Evolutionary conservation across 2,797 vertebrate species (phyloP).

Genomic region (Danionella dracula): DNA sequence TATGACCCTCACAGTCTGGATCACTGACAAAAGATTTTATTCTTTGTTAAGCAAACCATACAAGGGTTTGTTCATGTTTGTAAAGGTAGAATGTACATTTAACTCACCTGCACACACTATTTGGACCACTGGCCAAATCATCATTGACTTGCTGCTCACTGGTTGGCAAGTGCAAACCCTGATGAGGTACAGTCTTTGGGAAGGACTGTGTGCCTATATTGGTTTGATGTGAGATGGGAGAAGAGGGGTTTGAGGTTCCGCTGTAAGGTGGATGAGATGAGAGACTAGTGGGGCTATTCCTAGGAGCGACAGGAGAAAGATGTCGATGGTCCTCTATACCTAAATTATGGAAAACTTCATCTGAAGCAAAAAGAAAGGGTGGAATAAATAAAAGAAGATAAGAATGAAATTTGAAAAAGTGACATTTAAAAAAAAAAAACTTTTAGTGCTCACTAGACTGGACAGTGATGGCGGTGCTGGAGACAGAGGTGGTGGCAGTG

Average conservation of each 20-base stretch:
- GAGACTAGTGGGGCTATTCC: conserved; percentile 81
- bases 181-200: conserved; percentile 80
- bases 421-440: conserved; percentile 55
- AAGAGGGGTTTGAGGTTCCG: conserved; percentile 72
- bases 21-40: conserved; percentile 75
- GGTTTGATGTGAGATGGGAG: conserved; percentile 78
- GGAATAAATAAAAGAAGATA: background rate
- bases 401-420: background rate
- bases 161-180: conserved; percentile 78
- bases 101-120: conserved; percentile 92
- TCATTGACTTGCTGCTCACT: conserved; percentile 77
- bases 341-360: conserved; percentile 91
- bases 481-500: conserved; percentile 89
- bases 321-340: conserved; percentile 90
- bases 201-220: conserved; percentile 80
- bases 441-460: conserved; percentile 87
- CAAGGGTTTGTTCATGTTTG: too few relatives aligned
- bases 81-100: background rate
- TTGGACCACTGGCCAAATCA: conserved; percentile 81
- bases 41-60: too few relatives aligned
- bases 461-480: conserved; percentile 93
- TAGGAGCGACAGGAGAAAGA: conserved; percentile 71
- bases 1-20: conserved; percentile 95
- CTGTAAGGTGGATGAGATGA: conserved; percentile 79
- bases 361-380: conserved; percentile 52